Base-by-base conservation (phyloP, 2,113 vertebrate species). In the Labeo catla region DNA sequence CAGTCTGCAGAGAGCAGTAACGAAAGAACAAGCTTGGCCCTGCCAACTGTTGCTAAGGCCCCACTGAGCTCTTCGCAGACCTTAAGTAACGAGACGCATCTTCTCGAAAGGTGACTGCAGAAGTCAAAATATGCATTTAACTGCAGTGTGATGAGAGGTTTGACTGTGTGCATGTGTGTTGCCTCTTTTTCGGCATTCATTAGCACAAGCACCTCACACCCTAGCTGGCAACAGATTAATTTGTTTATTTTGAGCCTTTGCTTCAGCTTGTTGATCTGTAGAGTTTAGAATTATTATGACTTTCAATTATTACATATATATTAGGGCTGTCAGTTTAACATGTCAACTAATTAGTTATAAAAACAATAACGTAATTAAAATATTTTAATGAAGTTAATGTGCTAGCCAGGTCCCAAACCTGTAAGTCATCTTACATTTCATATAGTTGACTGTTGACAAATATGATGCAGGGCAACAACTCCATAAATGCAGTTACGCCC, bases 41-140 rank as follows among this genome's bases (percentile, higher is more conserved):
- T 86, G 73, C 83, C 87, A 77, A 77, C 87, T 88, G 87, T 88
- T 90, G 73, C 87, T 73, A 83, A 76, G 81, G 82, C 82, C 57
- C 66, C 36, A 28, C 59, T 36, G 82, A 57, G 70, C 61, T 50
- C 16, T 47, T 70, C 28, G 39, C 68, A 77, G 72, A 43, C 43
- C 65, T 68, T 47, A 36, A 65, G 45, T 4, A 73, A 21, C 49
- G 12, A 83, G 50, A 12, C 21, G 7, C 66, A 1, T 57, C 34
- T 73, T 73, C n/a, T 6, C 8, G 12, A 83, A 49, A 57, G 34
- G 34, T 28, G 81, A 83, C 21, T 45, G 23, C 52, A 45, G 49
- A 21, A 83, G 68, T 73, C 66, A 83, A 83, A 83, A 83, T 83
- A 83, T 36, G 36, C 81, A 45, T 57, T 73, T 83, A 39, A 73